Base-by-base conservation (phyloP, 1,140 invertebrate species). In the Ectropis grisescens region DNA sequence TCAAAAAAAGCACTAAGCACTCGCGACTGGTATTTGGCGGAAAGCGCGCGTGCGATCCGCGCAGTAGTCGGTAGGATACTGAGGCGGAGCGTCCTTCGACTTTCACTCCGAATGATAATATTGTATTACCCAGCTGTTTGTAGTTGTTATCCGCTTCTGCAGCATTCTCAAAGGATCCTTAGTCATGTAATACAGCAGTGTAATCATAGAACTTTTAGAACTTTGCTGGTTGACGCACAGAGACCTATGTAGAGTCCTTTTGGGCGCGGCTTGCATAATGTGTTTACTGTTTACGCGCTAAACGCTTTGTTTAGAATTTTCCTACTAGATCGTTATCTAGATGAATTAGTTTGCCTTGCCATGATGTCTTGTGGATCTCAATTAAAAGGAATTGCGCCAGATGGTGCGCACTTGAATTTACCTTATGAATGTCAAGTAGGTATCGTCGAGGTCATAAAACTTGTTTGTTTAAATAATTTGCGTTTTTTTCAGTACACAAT, bases 101-200 rank as follows among this genome's bases (percentile, higher is more conserved):
- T 76, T 76, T 76, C 68, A 76, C 71, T 74, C n/a, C 32, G 40
- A 35, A 45, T 52, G 50, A 53, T 58, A 47, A 56, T 54, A 57
- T 19, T 8, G 8, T 45, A 37, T 41, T 43, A 57, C 32, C 19
- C 52, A 22, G 28, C 40, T 29, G 23, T 37, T 34, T 45, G 42
- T 23, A 46, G 30, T 29, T 31, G 33, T 26, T 23, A 29, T n/a
- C n/a, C n/a, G n/a, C n/a, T n/a, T n/a, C n/a, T n/a, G n/a, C n/a
- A n/a, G n/a, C n/a, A n/a, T n/a, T n/a, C n/a, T n/a, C n/a, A n/a
- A n/a, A n/a, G n/a, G n/a, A n/a, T n/a, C n/a, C n/a, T n/a, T n/a
- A n/a, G n/a, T n/a, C n/a, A n/a, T n/a, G n/a, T n/a, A n/a, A n/a
- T n/a, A n/a, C n/a, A n/a, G n/a, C n/a, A n/a, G n/a, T n/a, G n/a